Percentiles rank a stretch among this genome's conserved stretches.
phyloP scores from a whole-genome alignment of 2,888 invertebrate species.

The Tipula confusa region DNA sequence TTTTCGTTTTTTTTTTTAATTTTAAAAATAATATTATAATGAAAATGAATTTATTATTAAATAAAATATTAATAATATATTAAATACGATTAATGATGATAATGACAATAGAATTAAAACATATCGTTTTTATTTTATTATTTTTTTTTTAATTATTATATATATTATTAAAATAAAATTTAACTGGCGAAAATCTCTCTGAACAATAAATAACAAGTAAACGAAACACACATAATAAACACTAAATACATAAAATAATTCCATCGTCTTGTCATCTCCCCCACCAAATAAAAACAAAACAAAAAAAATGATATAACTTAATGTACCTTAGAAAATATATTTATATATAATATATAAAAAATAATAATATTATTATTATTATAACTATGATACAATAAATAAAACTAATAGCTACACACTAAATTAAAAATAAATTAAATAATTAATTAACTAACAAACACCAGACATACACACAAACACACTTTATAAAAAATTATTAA shows the following conservation, averaged over 20 bases:
- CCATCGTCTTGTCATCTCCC: conserved; percentile 25
- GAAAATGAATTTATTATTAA: background rate
- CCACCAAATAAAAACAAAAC: background rate
- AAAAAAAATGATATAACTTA: background rate
- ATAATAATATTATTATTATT: background rate
- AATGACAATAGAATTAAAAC: conserved; percentile 30
- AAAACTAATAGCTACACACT: background rate
- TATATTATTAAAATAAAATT: background rate
- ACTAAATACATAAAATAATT: background rate
- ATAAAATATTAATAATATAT: conserved; percentile 14
- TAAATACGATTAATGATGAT: conserved; percentile 1
- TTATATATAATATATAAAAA: background rate
- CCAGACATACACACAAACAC: background rate
- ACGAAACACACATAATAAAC: background rate
- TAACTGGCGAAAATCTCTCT: background rate
- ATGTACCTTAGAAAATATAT: conserved; percentile 25
- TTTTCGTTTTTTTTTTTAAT: background rate
- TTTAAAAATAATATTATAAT: background rate
- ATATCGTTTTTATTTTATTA: conserved; percentile 25
- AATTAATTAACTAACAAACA: background rate
- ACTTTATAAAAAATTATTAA: background rate
- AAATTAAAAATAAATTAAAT: background rate
- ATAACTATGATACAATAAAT: background rate
- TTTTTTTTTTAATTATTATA: background rate
- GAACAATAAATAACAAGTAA: background rate